Evolutionary conservation across 2,797 vertebrate genomes (phyloP).

Genomic region (Trichosurus vulpecula): DNA sequence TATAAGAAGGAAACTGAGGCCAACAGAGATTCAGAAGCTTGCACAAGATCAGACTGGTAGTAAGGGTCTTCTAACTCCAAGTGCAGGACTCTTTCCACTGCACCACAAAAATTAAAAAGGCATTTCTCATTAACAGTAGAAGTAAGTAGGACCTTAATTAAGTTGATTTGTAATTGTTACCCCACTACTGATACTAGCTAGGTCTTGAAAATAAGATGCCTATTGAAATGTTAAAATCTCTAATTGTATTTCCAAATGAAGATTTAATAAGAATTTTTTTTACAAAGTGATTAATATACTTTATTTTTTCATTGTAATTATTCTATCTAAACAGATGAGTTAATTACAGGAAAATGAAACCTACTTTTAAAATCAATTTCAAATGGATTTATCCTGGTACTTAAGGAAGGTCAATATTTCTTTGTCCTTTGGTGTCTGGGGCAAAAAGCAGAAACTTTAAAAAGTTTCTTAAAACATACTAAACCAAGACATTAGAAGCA

Average conservation of each 20-base stretch:
- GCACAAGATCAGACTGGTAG: background rate
- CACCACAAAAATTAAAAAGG: background rate
- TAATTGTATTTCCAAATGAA: background rate
- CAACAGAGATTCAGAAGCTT: background rate
- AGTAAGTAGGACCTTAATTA: background rate
- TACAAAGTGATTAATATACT: background rate
- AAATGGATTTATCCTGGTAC: background rate
- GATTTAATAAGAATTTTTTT: background rate
- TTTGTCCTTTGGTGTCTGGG: background rate
- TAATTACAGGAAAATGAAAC: constrained; percentile 3
- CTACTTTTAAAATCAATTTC: constrained; percentile 32
- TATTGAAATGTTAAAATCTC: background rate
- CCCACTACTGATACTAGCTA: background rate
- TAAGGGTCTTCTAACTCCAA: background rate
- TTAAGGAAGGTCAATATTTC: background rate
- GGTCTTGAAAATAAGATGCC: constrained; percentile 1
- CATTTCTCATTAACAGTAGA: background rate
- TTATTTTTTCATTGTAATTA: constrained; percentile 19
- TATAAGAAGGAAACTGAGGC: background rate
- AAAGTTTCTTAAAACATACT: constrained; percentile 13
- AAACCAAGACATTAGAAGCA: constrained; percentile 18
- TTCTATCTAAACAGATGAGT: constrained; percentile 6
- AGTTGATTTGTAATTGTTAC: constrained; percentile 1
- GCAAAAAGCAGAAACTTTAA: constrained; percentile 1
- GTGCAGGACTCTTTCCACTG: background rate